Conservation (phyloP, 2,888 invertebrate species). For the Napeogenes inachia region DNA sequence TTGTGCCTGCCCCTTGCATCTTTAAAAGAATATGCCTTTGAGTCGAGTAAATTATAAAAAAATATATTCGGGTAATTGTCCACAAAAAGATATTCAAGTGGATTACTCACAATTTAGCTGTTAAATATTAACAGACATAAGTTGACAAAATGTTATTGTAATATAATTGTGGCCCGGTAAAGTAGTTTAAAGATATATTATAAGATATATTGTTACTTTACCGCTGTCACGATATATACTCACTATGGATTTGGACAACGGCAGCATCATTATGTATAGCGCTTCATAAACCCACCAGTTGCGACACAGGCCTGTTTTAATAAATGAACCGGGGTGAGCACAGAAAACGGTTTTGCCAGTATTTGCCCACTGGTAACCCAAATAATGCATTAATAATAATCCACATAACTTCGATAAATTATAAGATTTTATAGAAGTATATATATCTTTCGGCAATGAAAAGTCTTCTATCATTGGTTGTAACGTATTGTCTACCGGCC, state of each 20-base stretch:
- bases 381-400: slow-evolving; percentile 78
- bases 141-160: neutral
- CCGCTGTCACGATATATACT: slow-evolving; percentile 41
- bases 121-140: too few species aligned
- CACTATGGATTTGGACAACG: slow-evolving; percentile 95
- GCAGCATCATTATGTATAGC: slow-evolving; percentile 86
- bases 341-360: slow-evolving; percentile 85
- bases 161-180: neutral
- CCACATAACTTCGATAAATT: slow-evolving; percentile 94
- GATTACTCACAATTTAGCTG: too few species aligned
- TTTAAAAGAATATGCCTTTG: slow-evolving; percentile 48
- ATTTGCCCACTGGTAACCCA: slow-evolving; percentile 83
- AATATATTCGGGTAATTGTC: too few species aligned
- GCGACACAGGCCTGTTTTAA: slow-evolving; percentile 84
- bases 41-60: too few species aligned
- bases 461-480: slow-evolving; percentile 76
- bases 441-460: slow-evolving; percentile 83
- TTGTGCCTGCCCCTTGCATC: slow-evolving; percentile 95
- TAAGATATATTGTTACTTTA: neutral
- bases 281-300: slow-evolving; percentile 91
- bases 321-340: slow-evolving; percentile 94
- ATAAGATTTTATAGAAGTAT: slow-evolving; percentile 90
- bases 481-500: slow-evolving; percentile 45
- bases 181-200: too few species aligned
- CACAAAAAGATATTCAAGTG: too few species aligned